phyloP scores from a whole-genome alignment of 2,797 vertebrate species.

The Gobionotothen gibberifrons region DNA sequence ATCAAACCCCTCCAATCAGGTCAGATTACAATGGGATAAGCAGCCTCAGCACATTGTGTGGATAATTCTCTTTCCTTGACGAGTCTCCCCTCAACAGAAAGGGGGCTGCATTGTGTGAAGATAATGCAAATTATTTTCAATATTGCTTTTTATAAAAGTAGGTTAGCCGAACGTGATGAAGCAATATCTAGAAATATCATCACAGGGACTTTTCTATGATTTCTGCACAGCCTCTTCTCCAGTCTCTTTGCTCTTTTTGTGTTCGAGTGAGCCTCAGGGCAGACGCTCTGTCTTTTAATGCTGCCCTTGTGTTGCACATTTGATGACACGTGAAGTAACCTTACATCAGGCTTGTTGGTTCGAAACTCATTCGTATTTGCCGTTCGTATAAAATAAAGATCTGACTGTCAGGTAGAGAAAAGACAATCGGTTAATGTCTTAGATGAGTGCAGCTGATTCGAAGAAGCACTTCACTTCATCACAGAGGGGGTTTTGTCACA shows the following conservation, averaged over 20 bases:
- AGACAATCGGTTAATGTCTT: constrained; percentile 30
- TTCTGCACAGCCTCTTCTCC: constrained; percentile 15
- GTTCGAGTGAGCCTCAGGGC: constrained; percentile 16
- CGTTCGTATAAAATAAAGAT: constrained; percentile 27
- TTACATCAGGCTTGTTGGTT: constrained; percentile 10
- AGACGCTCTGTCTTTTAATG: constrained; percentile 35
- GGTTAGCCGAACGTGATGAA: constrained; percentile 11
- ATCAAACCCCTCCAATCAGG: constrained; percentile 84
- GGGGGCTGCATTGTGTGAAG: constrained; percentile 22
- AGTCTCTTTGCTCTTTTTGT: constrained; percentile 38
- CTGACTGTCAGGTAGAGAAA: constrained; percentile 22
- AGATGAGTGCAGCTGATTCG: constrained; percentile 34
- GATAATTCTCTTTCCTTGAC: constrained; percentile 64
- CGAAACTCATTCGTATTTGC: constrained; percentile 22
- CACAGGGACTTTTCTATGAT: neutral
- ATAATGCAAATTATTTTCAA: constrained; percentile 45
- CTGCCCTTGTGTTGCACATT: constrained; percentile 17
- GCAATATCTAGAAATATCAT: constrained; percentile 25
- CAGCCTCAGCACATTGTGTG: constrained; percentile 71
- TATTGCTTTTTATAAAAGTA: constrained; percentile 37
- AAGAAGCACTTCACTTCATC: constrained; percentile 54
- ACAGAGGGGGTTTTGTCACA: constrained; percentile 72
- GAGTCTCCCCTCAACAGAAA: constrained; percentile 38
- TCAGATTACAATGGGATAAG: constrained; percentile 81
- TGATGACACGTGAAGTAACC: constrained; percentile 25